These are phyloP conservation scores for Antennarius striatus DNA, from an alignment of 2,113 vertebrate genomes.

Conservation along the genomic window DNA sequence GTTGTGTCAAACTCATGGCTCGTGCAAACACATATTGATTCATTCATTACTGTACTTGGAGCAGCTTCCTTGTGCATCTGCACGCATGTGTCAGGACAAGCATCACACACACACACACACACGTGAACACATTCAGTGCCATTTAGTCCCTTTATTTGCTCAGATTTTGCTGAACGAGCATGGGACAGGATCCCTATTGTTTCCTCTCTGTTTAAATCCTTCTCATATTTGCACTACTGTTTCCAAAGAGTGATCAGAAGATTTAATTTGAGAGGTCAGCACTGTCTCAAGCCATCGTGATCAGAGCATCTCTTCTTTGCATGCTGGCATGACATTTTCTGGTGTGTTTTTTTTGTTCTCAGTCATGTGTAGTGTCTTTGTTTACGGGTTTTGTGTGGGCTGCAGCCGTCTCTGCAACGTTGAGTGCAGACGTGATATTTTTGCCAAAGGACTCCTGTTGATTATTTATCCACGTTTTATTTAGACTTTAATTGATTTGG, in stretches of 20 bases:
- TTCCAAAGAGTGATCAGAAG: constrained; percentile 2
- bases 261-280: constrained; percentile 9
- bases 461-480: constrained; percentile 47
- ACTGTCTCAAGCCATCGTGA: constrained; percentile 3
- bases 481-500: constrained; percentile 48
- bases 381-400: constrained; percentile 16
- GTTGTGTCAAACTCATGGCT: too few species aligned
- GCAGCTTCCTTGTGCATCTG: neutral
- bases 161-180: constrained; percentile 36
- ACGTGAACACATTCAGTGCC: neutral
- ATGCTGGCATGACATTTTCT: constrained; percentile 29
- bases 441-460: constrained; percentile 23
- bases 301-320: constrained; percentile 7
- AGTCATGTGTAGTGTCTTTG: constrained; percentile 42
- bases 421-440: constrained; percentile 30
- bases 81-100: constrained; percentile 3
- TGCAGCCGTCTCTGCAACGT: neutral
- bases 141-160: constrained; percentile 72
- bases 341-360: neutral
- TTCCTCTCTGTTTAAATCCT: neutral
- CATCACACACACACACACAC: neutral
- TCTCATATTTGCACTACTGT: constrained; percentile 8
- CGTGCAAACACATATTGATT: too few species aligned
- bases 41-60: neutral
- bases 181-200: neutral